Base-by-base conservation (phyloP, 2,113 vertebrate genomes). In the Oriolus oriolus region DNA sequence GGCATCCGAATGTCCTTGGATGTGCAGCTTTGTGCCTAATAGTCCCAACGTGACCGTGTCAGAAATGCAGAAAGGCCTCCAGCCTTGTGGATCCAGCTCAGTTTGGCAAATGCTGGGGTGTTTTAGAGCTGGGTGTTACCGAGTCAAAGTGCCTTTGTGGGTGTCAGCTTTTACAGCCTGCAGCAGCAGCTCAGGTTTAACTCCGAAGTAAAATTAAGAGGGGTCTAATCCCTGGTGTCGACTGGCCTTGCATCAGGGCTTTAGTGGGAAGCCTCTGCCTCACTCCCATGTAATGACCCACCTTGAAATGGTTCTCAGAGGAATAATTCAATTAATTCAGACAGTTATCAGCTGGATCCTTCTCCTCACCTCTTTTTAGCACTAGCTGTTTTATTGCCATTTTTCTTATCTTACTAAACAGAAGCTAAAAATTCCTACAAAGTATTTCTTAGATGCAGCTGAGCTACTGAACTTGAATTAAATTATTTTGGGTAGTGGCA, bases 381-480 rank as follows among this genome's bases (percentile, higher is more conserved):
- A 41, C 9, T 71, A 19, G 11, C 24, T 81, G 33, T 37, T 93
- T 84, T 64, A 71, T 56, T 77, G 30, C 33, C 26, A 41, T 78
- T 87, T 92, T 84, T 79, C 84, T 91, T 93, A 92, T 89, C 69
- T 69, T 50, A 84, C 44, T 73, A 66, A 85, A 92, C 53, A 84
- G 50, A 85, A 76, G 59, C 5, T 85, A 89, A 74, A 91, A 89
- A 66, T 11, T 83, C 66, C n/a, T 74, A 30, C 33, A 37, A 79
- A 80, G 13, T 65, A 41, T 59, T 78, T 84, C 37, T 76, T 77
- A 94, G 59, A 49, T 71, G 57, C 74, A 37, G 18, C 11, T 84
- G 78, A 91, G 21, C 23, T 66, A 61, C 24, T 76, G 47, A 83
- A 70, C 13, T 70, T 52, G 9, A 85, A 60, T 65, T 17, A 83